Evolutionary conservation across 2,113 vertebrate genomes (phyloP).

Genomic region (Hyaena hyaena): DNA sequence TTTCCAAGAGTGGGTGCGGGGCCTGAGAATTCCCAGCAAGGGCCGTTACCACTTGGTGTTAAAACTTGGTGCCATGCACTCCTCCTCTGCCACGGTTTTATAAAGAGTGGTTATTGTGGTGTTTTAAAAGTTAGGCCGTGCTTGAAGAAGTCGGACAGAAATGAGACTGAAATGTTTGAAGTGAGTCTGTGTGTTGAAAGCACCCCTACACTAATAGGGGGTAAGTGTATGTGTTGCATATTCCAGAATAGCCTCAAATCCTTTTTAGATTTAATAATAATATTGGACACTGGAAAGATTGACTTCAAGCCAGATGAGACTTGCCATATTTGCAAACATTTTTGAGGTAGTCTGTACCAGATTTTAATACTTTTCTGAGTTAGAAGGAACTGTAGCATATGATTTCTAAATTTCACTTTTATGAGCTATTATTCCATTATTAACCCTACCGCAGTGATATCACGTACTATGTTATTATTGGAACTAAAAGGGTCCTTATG

Average conservation of each 20-base stretch:
- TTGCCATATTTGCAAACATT: background rate
- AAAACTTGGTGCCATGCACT: constrained; percentile 54
- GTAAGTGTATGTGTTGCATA: too few species aligned
- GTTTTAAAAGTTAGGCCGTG: constrained; percentile 41
- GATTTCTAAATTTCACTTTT: background rate
- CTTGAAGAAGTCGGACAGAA: constrained; percentile 17
- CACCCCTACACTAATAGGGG: background rate
- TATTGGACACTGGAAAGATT: background rate
- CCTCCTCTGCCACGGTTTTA: background rate
- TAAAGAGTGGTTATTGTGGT: background rate
- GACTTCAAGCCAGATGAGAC: background rate
- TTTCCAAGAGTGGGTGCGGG: constrained; percentile 83
- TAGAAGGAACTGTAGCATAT: background rate
- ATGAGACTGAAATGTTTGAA: background rate
- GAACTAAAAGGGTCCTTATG: background rate
- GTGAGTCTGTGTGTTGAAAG: background rate
- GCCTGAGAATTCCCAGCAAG: constrained; percentile 84
- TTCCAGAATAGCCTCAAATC: background rate
- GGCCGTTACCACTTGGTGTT: constrained; percentile 67
- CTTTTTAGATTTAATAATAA: background rate
- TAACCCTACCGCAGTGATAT: background rate
- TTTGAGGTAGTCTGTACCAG: background rate
- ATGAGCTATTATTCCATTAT: background rate
- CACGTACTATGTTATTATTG: background rate
- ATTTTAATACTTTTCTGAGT: constrained; percentile 42